Conservation (phyloP, 2,888 invertebrate species). For the Andricus quercusramuli region DNA sequence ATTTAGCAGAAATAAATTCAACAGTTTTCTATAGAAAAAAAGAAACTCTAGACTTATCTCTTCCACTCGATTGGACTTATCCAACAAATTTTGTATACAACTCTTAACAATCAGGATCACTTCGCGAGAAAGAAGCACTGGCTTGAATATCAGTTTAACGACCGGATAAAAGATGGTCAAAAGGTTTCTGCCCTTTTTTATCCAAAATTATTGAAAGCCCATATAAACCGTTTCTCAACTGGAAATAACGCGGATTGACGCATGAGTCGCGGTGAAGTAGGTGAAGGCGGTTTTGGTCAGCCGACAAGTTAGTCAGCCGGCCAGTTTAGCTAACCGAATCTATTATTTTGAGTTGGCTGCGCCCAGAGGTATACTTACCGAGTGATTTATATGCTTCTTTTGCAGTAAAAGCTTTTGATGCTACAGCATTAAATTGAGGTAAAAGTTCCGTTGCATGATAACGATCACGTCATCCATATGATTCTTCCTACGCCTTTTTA, state of each 20-base stretch:
- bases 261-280: constrained; percentile 15
- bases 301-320: constrained; percentile 32
- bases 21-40: background rate
- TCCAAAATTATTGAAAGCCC: constrained; percentile 6
- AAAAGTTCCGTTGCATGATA: background rate
- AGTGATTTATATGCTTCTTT: constrained; percentile 19
- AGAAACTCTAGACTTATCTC: background rate
- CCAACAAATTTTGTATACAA: background rate
- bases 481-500: background rate
- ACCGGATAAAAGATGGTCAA: background rate
- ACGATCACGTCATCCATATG: too few species aligned
- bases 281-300: constrained; percentile 24
- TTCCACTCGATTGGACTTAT: background rate
- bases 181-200: background rate
- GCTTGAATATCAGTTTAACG: background rate
- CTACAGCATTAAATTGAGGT: background rate
- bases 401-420: background rate
- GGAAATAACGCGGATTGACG: constrained; percentile 24
- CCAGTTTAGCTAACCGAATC: constrained; percentile 31
- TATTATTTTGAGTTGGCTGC: constrained; percentile 34
- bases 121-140: background rate
- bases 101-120: background rate
- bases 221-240: constrained; percentile 8
- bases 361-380: background rate
- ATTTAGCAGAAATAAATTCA: background rate